Conservation (phyloP, 2,113 vertebrate genomes). For the Cricetomys ansorgei region DNA sequence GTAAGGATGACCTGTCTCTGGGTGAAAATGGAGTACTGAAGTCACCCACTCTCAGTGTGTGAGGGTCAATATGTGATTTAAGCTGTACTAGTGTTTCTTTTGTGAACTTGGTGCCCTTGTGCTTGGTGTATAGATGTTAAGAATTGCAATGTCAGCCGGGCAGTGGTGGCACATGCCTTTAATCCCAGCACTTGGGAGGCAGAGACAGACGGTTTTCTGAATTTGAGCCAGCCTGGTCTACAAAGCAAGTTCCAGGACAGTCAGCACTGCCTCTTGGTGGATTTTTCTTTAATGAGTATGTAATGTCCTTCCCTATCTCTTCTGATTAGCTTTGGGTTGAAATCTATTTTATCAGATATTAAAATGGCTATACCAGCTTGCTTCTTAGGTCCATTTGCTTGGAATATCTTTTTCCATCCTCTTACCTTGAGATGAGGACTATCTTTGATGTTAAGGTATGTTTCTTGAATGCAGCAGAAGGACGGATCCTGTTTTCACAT, state of each 20-base stretch:
- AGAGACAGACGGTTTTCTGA: too few species aligned
- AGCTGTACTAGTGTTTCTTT: background rate
- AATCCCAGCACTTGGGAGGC: too few species aligned
- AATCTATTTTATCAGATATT: background rate
- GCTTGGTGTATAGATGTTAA: background rate
- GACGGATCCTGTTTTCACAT: background rate
- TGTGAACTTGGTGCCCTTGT: background rate
- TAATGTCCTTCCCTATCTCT: background rate
- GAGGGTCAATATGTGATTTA: background rate
- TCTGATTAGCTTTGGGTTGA: background rate
- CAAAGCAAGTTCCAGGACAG: too few species aligned
- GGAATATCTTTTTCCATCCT: background rate
- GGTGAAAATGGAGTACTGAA: background rate
- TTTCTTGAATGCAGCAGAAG: background rate
- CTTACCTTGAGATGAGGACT: background rate
- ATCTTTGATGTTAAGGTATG: background rate
- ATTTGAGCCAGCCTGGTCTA: too few species aligned
- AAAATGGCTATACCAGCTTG: background rate
- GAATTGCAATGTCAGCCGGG: background rate
- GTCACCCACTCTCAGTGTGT: background rate
- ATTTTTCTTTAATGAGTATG: background rate
- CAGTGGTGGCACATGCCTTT: too few species aligned
- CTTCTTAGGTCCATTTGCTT: background rate
- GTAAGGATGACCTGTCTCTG: background rate
- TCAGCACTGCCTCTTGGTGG: background rate